Evolutionary conservation across 2,888 invertebrate genomes (phyloP).

Genomic region (Chaitophorus viminalis): DNA sequence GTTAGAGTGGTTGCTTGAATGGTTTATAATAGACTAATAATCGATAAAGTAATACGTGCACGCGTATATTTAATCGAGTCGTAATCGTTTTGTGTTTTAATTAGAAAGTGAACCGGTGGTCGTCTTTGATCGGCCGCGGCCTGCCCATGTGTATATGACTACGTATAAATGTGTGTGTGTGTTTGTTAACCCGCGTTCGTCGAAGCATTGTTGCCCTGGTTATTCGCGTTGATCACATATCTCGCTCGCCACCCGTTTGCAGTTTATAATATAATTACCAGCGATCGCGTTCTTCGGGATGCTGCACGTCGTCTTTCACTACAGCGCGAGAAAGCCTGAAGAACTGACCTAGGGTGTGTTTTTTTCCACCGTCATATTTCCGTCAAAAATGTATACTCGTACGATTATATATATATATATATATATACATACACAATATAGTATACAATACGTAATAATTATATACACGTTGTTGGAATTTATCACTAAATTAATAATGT

Average conservation of each 20-base stretch:
- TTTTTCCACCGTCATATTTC: not conserved
- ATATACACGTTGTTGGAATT: not conserved
- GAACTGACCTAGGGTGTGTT: conserved; percentile 10
- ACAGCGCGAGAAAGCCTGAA: not conserved
- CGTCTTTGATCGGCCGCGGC: conserved; percentile 27
- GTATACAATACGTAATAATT: not conserved
- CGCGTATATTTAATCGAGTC: not conserved
- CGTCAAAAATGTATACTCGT: not conserved
- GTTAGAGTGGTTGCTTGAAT: not conserved
- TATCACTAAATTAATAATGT: not conserved
- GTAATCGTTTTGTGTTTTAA: conserved; percentile 31
- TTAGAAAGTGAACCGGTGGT: conserved; percentile 42
- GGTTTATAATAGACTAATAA: not conserved
- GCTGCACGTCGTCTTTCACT: conserved; percentile 2
- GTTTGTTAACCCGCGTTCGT: not conserved
- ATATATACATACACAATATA: too few species aligned
- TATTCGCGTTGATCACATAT: conserved; percentile 11
- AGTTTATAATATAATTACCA: not conserved
- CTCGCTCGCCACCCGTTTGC: conserved; percentile 16
- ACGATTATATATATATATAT: too few species aligned
- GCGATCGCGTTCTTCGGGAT: not conserved
- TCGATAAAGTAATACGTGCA: not conserved
- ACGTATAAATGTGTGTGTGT: not conserved
- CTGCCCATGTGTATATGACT: too few species aligned
- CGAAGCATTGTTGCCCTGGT: conserved; percentile 11